These are phyloP conservation scores for Coelogynopora nodosa DNA, from an alignment of 2,888 invertebrate species.

Conservation along the genomic window DNA sequence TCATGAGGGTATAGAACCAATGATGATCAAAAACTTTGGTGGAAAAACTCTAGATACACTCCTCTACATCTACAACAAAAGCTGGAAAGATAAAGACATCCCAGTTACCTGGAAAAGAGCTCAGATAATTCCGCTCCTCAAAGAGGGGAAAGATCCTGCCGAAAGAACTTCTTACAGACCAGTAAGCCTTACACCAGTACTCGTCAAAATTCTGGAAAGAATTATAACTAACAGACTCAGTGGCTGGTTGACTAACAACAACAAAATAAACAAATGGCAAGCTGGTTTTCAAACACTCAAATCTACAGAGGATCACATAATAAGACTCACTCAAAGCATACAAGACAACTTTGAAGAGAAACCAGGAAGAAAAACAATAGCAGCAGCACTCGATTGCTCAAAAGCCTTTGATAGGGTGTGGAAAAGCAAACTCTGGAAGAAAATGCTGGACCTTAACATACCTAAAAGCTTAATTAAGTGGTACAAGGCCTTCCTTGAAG, in stretches of 20 bases:
- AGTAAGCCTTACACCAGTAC: neutral
- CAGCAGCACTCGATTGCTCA: slow-evolving; percentile 23
- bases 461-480: neutral
- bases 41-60: neutral
- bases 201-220: slow-evolving; percentile 18
- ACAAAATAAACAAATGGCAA: slow-evolving; percentile 14
- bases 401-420: slow-evolving; percentile 29
- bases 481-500: slow-evolving; percentile 12
- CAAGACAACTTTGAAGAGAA: neutral
- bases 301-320: slow-evolving; percentile 20
- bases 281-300: neutral
- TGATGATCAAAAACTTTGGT: neutral
- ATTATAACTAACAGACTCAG: neutral
- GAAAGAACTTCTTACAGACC: neutral
- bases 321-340: neutral
- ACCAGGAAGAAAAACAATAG: neutral
- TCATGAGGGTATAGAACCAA: neutral
- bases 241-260: neutral
- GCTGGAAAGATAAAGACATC: neutral
- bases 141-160: neutral
- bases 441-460: neutral
- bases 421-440: neutral
- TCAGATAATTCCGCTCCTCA: neutral
- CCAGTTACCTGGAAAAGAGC: slow-evolving; percentile 29
- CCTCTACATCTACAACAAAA: slow-evolving; percentile 15